Conservation (phyloP, 2,113 vertebrate genomes). For the Catharus fuscescens region DNA sequence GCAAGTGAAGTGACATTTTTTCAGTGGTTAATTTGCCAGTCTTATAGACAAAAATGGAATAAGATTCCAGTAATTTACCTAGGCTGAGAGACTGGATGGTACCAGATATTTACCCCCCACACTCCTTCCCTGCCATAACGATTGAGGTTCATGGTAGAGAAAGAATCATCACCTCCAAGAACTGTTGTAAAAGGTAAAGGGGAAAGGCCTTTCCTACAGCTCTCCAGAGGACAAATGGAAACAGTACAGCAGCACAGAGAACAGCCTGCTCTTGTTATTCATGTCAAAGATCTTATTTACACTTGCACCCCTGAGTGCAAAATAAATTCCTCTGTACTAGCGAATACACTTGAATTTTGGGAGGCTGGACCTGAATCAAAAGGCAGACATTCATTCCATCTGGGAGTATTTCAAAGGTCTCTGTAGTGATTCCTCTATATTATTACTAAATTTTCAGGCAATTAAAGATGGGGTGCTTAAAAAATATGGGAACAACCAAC, state of each 20-base stretch:
- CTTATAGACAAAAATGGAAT: not conserved
- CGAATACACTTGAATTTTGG: not conserved
- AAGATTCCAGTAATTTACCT: not conserved
- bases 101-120: fast-evolving
- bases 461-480: not conserved
- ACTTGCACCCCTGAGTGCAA: not conserved
- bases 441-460: not conserved
- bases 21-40: not conserved
- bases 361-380: not conserved
- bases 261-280: not conserved
- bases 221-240: not conserved
- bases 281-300: not conserved
- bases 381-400: not conserved
- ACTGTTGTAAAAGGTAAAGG: not conserved
- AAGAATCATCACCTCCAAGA: not conserved
- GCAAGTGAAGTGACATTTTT: not conserved
- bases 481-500: not conserved
- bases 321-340: not conserved
- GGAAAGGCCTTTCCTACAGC: not conserved
- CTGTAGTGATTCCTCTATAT: not conserved
- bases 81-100: not conserved
- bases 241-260: not conserved
- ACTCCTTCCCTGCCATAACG: not conserved
- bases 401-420: not conserved
- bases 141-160: not conserved